Evolutionary conservation across 2,797 vertebrate genomes (phyloP), one percentile per base, ranked within the genome.

Genomic region (Holocentrus rufus): DNA sequence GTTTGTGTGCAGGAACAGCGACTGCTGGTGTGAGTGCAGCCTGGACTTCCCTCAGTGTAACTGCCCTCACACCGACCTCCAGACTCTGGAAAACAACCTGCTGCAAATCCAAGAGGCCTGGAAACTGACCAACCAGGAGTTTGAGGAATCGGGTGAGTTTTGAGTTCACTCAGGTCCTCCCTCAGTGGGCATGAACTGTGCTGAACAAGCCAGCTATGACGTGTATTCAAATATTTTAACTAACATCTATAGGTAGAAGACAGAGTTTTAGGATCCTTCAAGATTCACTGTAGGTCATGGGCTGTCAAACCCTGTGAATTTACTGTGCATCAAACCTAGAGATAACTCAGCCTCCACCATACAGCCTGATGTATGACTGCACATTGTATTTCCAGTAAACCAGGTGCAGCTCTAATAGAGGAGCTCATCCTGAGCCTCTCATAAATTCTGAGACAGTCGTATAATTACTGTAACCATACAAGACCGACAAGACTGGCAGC

Each of bases 21-120:
- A 99, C 88, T 99, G 97, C 93, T 98, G 97, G 97, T 99, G 97
- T 62, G 95, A 95, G 39, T 99, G 97, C 77, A 92, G 92, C 10
- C 74, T 83, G 31, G 94, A 73, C 70, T 97, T 96, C 74, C 96
- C 96, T 0, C 94, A 95, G 77, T 99, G 97, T 79, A 98, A 98
- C 91, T 99, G 97, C 79, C 97, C 97, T 27, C 94, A 93, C 80
- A 94, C 95, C 84, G 96, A 98, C 89, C 94, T 99, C 69, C 94
- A 93, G 74, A 94, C 95, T 76, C 95, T 98, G 93, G 95, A 98
- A 85, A 94, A 93, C 77, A 96, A 89, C 86, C 92, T 98, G 77
- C 83, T 95, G 84, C 95, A 92, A 68, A 93, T 96, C 87, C 93
- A 87, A 39, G 96, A 97, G 61, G 93, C 93, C 18, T 96, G 95